Evolutionary conservation across 2,113 vertebrate species (phyloP).

Genomic region (Chitala chitala): DNA sequence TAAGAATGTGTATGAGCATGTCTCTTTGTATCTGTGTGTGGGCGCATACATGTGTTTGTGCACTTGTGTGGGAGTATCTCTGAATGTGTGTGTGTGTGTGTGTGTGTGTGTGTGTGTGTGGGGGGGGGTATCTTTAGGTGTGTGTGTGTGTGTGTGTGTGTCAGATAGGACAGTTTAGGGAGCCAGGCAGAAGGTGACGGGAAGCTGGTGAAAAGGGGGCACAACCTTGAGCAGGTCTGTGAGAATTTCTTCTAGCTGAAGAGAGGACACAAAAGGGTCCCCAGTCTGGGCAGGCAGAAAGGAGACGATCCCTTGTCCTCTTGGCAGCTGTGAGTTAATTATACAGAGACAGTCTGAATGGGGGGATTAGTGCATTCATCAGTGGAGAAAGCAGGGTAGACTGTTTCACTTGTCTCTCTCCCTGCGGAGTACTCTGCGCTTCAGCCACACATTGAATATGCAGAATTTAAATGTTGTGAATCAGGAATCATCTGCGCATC

Average conservation of each 20-base stretch:
- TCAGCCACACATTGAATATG: constrained; percentile 7
- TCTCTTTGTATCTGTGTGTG: not conserved
- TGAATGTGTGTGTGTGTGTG: not conserved
- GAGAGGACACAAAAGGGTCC: constrained; percentile 24
- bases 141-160: constrained; percentile 15
- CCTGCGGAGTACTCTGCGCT: constrained; percentile 10
- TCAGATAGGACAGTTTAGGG: too few species aligned
- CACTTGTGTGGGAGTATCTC: not conserved
- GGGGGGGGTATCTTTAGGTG: not conserved
- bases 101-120: not conserved
- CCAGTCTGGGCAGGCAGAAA: constrained; percentile 10
- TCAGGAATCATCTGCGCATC: constrained; percentile 25
- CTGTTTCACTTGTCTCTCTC: constrained; percentile 24
- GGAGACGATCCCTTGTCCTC: constrained; percentile 18
- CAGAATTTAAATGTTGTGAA: constrained; percentile 25
- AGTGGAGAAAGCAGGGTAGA: constrained; percentile 15
- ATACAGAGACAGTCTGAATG: constrained; percentile 26
- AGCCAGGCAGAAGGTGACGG: not conserved
- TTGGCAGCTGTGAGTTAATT: constrained; percentile 33
- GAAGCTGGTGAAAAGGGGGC: constrained; percentile 1
- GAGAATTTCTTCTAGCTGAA: constrained; percentile 26
- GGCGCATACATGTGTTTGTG: not conserved
- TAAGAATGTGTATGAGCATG: not conserved
- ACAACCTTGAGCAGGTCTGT: constrained; percentile 14
- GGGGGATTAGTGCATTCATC: constrained; percentile 32